Evolutionary conservation across 2,888 invertebrate species (phyloP).

Genomic region (Nomada fucata): DNA sequence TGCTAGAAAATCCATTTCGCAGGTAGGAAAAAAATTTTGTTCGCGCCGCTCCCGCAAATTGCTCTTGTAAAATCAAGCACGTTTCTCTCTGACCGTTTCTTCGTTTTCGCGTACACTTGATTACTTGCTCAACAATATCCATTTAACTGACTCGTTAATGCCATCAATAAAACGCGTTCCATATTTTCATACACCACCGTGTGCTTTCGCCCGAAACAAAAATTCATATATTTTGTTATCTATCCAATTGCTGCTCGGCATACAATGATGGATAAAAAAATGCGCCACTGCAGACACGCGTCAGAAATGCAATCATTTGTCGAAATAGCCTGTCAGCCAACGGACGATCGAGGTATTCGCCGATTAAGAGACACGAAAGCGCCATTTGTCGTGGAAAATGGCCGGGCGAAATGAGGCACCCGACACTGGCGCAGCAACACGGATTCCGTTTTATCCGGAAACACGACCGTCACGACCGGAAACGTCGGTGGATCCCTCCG

Average conservation of each 20-base stretch:
- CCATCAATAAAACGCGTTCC: too few relatives aligned
- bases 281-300: neutral
- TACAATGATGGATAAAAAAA: too few relatives aligned
- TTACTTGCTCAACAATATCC: neutral
- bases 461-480: slow-evolving; percentile 23
- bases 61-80: neutral
- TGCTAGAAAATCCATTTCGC: slow-evolving; percentile 11
- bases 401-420: slow-evolving; percentile 41
- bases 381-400: slow-evolving; percentile 48
- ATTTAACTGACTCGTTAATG: neutral
- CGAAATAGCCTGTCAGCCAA: slow-evolving; percentile 17
- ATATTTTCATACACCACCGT: too few relatives aligned
- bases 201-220: neutral
- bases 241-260: neutral
- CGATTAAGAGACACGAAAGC: slow-evolving; percentile 52
- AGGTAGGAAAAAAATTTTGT: slow-evolving; percentile 3
- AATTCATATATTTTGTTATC: neutral
- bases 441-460: slow-evolving; percentile 54
- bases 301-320: neutral
- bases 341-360: slow-evolving; percentile 10
- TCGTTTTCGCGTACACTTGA: neutral
- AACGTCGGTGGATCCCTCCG: slow-evolving; percentile 39
- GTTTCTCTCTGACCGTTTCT: neutral
- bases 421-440: slow-evolving; percentile 29
- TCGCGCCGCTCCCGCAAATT: slow-evolving; percentile 12